phyloP scores from a whole-genome alignment of 2,113 vertebrate species.

The Falco punctatus region DNA sequence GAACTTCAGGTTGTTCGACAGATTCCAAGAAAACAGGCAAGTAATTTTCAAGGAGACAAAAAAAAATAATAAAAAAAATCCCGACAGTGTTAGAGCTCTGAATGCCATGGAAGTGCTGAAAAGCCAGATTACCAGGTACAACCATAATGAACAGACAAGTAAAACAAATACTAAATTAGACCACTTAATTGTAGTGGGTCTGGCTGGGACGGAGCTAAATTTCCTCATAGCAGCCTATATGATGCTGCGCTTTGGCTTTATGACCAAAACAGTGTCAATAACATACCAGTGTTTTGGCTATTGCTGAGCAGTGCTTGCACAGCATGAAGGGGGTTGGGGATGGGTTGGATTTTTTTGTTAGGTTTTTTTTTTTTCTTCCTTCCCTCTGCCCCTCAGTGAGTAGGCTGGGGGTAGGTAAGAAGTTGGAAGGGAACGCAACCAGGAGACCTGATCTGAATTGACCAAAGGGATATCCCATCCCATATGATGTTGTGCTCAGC shows the following conservation, averaged over 20 bases:
- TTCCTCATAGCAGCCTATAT: neutral
- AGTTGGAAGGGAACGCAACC: neutral
- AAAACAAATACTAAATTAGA: neutral
- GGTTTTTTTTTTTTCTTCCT: too few species aligned
- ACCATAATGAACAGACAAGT: neutral
- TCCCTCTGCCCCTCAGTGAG: neutral
- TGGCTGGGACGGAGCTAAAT: neutral
- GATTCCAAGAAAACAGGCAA: neutral
- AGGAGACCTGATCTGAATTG: neutral
- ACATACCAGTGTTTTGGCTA: neutral
- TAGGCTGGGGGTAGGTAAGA: neutral
- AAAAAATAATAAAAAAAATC: neutral
- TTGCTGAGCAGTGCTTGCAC: neutral
- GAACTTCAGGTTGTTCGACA: neutral
- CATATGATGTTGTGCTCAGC: neutral
- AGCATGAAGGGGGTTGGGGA: neutral
- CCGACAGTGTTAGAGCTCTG: neutral
- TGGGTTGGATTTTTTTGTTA: rapidly evolving
- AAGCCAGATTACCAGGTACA: neutral
- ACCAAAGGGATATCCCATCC: neutral
- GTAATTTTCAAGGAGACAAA: neutral
- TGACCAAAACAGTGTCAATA: neutral
- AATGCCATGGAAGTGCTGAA: neutral
- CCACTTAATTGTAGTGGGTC: neutral
- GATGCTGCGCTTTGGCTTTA: neutral